Conservation (phyloP, 2,113 vertebrate genomes). For the Mormyrus iriodes region DNA sequence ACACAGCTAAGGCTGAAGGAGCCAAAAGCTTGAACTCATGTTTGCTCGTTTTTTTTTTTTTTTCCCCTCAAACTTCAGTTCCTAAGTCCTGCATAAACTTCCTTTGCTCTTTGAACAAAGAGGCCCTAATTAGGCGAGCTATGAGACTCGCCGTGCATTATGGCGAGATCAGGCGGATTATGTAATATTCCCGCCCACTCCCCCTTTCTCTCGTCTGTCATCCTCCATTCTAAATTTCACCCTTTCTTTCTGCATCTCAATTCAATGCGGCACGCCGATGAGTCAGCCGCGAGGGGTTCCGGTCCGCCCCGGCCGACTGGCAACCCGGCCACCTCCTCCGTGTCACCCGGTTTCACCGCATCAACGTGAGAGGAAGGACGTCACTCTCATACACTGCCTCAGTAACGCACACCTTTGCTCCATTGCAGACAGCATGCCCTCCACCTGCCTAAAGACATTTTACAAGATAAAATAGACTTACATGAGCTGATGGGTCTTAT, state of each 20-base stretch:
- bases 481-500: slow-evolving; percentile 59
- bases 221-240: not conserved
- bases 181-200: slow-evolving; percentile 1
- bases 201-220: not conserved
- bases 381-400: not conserved
- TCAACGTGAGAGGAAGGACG: not conserved
- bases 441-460: not conserved
- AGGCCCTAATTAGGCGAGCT: slow-evolving; percentile 51
- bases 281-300: not conserved
- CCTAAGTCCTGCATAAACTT: slow-evolving; percentile 59
- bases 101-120: slow-evolving; percentile 51
- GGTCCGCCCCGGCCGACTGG: not conserved
- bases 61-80: not conserved
- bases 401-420: not conserved
- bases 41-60: not conserved
- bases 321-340: not conserved
- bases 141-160: slow-evolving; percentile 44
- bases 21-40: not conserved
- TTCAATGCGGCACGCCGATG: not conserved
- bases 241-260: not conserved
- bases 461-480: slow-evolving; percentile 60
- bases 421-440: not conserved
- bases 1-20: not conserved
- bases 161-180: slow-evolving; percentile 28
- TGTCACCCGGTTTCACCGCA: not conserved